Percentiles rank a stretch among this genome's conserved stretches.
Conservation (phyloP, 2,888 invertebrate genomes). For the Leptinotarsa haldemani region DNA sequence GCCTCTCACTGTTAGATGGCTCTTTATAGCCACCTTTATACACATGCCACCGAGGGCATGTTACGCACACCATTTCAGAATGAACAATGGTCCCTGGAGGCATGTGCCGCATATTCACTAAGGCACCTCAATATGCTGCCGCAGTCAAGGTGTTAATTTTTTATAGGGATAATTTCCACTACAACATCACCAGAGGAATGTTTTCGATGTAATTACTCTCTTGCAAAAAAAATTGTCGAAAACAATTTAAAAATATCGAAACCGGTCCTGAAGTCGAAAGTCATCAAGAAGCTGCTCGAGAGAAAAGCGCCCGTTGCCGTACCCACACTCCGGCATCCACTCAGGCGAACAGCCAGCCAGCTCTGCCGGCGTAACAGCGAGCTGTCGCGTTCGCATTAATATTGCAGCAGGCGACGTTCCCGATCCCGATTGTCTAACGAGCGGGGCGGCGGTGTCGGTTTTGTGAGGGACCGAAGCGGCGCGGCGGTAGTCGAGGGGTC, state of each 20-base stretch:
- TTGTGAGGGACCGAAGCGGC: conserved; percentile 21
- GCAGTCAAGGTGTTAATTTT: too few species aligned
- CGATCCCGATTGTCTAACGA: conserved; percentile 64
- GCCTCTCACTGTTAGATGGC: too few species aligned
- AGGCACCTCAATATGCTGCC: too few species aligned
- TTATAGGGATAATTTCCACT: too few species aligned
- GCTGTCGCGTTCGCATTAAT: conserved; percentile 61
- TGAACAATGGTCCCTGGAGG: too few species aligned
- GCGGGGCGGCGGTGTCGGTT: conserved; percentile 51
- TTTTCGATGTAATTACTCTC: background rate
- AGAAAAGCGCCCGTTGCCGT: conserved; percentile 15
- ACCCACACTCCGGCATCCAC: conserved; percentile 27
- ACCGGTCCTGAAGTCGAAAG: background rate
- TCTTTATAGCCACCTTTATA: too few species aligned
- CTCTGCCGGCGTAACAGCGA: conserved; percentile 43
- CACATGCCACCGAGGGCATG: too few species aligned
- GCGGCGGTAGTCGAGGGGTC: conserved; percentile 36
- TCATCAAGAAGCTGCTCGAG: conserved; percentile 2
- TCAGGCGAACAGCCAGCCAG: conserved; percentile 27
- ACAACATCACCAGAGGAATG: too few species aligned
- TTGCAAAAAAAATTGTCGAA: background rate
- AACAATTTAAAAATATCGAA: background rate
- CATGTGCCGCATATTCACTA: too few species aligned
- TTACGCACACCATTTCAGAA: too few species aligned
- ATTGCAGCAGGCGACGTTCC: conserved; percentile 61